A percentile compares a stretch with the other conserved stretches of the same genome.
Conservation (phyloP, 2,797 vertebrate species). For the Macropodus opercularis region DNA sequence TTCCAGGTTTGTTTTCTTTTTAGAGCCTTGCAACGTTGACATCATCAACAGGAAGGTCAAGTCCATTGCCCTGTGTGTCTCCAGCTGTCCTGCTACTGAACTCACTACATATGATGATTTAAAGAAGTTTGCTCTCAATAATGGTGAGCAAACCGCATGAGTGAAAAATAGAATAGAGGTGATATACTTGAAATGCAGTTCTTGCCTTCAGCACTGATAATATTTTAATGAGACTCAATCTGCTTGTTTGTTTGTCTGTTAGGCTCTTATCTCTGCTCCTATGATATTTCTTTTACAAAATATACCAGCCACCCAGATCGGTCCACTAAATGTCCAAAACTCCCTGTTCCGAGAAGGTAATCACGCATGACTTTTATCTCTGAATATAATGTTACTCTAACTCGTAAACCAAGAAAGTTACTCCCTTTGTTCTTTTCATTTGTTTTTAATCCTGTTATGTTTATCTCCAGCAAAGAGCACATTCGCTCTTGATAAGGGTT, state of each 20-base stretch:
- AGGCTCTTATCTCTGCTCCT: constrained; percentile 93
- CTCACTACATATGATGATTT: constrained; percentile 85
- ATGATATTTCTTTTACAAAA: constrained; percentile 83
- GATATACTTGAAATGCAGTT: neutral
- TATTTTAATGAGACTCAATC: neutral
- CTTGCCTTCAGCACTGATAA: neutral
- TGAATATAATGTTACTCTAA: neutral
- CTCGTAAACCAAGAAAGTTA: neutral
- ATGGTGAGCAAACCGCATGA: constrained; percentile 83
- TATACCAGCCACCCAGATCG: constrained; percentile 81
- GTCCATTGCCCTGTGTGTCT: constrained; percentile 92
- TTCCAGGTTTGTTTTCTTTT: constrained; percentile 94
- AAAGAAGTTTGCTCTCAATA: constrained; percentile 86
- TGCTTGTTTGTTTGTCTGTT: neutral
- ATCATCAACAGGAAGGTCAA: constrained; percentile 88
- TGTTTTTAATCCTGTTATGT: neutral
- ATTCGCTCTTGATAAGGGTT: neutral
- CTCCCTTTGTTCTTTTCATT: neutral
- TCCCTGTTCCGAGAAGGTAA: constrained; percentile 93
- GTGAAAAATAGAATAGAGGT: neutral
- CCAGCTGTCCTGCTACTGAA: constrained; percentile 86
- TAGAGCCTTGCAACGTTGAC: constrained; percentile 96
- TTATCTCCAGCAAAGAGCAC: neutral
- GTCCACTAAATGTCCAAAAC: constrained; percentile 88
- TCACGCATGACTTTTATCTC: neutral